Evolutionary conservation across 2,797 vertebrate species (phyloP), one percentile per base, ranked within the genome.

Genomic region (Merluccius polli): DNA sequence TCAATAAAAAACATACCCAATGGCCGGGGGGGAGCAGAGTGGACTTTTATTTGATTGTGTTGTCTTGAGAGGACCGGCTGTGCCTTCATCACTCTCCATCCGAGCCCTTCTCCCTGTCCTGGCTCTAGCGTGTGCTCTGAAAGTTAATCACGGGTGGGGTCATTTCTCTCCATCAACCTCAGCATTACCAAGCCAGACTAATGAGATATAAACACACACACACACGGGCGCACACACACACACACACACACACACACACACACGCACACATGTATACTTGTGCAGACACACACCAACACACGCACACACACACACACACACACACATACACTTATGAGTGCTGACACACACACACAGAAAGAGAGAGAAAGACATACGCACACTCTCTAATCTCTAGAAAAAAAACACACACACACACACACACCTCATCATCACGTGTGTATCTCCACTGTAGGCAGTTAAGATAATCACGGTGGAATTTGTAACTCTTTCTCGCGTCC

Each of bases 241-340:
- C 69, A 71, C 70, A 36, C 70, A 71, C 70, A 71, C 70, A 36
- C 70, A 71, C 70, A 71, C 32, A n/a, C 70, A 35, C 65, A 68
- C 27, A 30, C 65, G 31, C 65, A 30, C 27, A 68, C 65, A 68
- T 15, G 31, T 12, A 68, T 24, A 67, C 63, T n/a, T n/a, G n/a
- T n/a, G 11, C 16, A 70, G 2, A 70, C 13, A 41, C 33, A 41
- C 35, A 41, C 21, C 12, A 10, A n/a, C 1, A 59, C 48, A 21
- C 48, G n/a, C 18, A n/a, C 48, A 59, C 18, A 52, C 48, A 52
- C 48, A 52, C 48, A 52, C 48, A 52, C 48, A 52, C 13, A 41
- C 38, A 41, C 38, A 41, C 6, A 33, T 15, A 70, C 2, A 70
- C 29, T n/a, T n/a, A n/a, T n/a, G n/a, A n/a, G n/a, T n/a, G n/a